phyloP scores from a whole-genome alignment of 2,113 vertebrate genomes.

The Tympanuchus pallidicinctus region DNA sequence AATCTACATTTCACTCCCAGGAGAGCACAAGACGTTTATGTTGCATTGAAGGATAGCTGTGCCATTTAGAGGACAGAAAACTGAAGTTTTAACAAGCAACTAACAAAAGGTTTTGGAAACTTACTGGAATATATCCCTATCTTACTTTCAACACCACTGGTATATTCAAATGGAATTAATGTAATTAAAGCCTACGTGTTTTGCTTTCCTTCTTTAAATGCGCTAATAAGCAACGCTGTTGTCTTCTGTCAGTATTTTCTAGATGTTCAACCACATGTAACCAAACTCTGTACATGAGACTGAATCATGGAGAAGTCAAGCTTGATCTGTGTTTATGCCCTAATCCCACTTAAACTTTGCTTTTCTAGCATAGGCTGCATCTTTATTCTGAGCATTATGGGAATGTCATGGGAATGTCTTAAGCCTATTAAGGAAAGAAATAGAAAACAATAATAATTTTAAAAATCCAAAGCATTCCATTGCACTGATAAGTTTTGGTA shows the following conservation, averaged over 20 bases:
- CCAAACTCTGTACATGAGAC: neutral
- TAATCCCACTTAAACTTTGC: neutral
- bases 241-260: neutral
- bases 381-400: neutral
- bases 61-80: neutral
- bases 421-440: neutral
- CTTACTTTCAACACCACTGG: neutral
- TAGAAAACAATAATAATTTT: neutral
- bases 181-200: neutral
- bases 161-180: neutral
- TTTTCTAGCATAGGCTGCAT: neutral
- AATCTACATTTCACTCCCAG: neutral
- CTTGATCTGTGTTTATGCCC: neutral
- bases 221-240: neutral
- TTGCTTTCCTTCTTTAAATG: neutral
- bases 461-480: neutral
- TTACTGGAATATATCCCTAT: neutral
- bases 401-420: neutral
- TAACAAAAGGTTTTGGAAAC: neutral
- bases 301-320: neutral
- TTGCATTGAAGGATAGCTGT: neutral
- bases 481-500: neutral
- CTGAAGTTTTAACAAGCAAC: neutral
- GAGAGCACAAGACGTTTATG: neutral
- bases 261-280: neutral